Evolutionary conservation across 2,797 vertebrate species (phyloP).

Genomic region (Percopsis omiscomaycus): DNA sequence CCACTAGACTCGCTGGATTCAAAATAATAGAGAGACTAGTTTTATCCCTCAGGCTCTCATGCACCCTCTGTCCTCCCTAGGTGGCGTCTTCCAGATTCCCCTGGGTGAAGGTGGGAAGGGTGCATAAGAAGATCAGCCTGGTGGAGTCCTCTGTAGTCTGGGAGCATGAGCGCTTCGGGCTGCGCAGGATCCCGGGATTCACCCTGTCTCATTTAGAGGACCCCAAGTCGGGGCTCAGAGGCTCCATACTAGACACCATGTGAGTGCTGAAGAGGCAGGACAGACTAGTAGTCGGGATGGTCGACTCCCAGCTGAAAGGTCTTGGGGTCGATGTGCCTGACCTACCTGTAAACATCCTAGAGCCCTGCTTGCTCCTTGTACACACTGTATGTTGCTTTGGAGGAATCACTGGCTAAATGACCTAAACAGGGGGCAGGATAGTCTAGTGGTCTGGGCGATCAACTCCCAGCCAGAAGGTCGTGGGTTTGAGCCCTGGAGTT

Average conservation of each 20-base stretch:
- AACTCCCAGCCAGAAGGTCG: too few species aligned
- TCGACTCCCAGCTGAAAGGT: too few species aligned
- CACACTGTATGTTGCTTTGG: too few species aligned
- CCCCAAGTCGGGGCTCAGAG: slow-evolving; percentile 70
- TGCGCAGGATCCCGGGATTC: slow-evolving; percentile 78
- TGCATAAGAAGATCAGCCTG: slow-evolving; percentile 85
- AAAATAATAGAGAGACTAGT: background rate
- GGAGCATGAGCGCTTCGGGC: slow-evolving; percentile 82
- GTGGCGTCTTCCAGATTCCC: slow-evolving; percentile 76
- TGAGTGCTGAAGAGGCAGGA: slow-evolving; percentile 19
- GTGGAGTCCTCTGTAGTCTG: slow-evolving; percentile 77
- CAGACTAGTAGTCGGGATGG: too few species aligned
- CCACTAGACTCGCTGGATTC: background rate
- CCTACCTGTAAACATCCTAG: too few species aligned
- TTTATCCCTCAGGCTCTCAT: background rate
- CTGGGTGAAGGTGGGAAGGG: slow-evolving; percentile 73
- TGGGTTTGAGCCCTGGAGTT: too few species aligned
- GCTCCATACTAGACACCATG: slow-evolving; percentile 80
- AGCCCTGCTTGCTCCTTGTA: too few species aligned
- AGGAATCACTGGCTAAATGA: too few species aligned
- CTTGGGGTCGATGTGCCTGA: too few species aligned
- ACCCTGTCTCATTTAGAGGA: slow-evolving; percentile 80
- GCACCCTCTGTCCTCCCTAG: slow-evolving; percentile 42
- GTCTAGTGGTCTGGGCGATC: too few species aligned
- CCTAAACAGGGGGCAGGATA: too few species aligned